phyloP scores from a whole-genome alignment of 2,888 invertebrate species.

The Aporophyla nigra region DNA sequence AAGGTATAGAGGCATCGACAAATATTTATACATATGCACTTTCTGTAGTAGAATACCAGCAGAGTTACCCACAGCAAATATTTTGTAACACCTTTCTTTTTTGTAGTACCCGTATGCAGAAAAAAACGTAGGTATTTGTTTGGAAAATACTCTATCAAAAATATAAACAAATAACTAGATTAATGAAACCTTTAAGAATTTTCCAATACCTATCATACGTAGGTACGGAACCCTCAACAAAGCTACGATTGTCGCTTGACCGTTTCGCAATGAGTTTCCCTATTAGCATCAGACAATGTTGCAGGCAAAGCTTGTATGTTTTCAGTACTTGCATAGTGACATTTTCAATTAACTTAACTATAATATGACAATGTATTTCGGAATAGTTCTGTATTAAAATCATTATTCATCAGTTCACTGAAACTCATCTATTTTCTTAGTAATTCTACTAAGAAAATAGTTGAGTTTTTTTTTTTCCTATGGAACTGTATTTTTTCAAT shows the following conservation, averaged over 20 bases:
- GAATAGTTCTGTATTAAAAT: not conserved
- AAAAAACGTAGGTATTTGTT: no score
- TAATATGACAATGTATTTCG: constrained; percentile 14
- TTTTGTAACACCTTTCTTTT: no score
- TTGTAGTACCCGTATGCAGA: no score
- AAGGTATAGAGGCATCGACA: no score
- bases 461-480: not conserved
- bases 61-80: no score
- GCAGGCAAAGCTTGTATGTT: constrained; percentile 25
- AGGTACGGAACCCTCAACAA: constrained; percentile 22
- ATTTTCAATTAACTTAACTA: constrained; percentile 19
- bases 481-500: no score
- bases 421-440: no score
- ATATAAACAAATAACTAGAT: not conserved
- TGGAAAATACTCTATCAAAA: not conserved
- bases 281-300: constrained; percentile 57
- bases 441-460: not conserved
- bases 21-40: no score
- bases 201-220: not conserved
- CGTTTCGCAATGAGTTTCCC: constrained; percentile 28
- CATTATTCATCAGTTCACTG: not conserved
- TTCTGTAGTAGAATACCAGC: no score
- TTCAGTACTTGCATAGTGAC: constrained; percentile 11
- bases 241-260: constrained; percentile 14
- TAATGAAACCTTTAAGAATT: not conserved